phyloP scores from a whole-genome alignment of 2,888 invertebrate species.

The Ichneumon xanthorius region DNA sequence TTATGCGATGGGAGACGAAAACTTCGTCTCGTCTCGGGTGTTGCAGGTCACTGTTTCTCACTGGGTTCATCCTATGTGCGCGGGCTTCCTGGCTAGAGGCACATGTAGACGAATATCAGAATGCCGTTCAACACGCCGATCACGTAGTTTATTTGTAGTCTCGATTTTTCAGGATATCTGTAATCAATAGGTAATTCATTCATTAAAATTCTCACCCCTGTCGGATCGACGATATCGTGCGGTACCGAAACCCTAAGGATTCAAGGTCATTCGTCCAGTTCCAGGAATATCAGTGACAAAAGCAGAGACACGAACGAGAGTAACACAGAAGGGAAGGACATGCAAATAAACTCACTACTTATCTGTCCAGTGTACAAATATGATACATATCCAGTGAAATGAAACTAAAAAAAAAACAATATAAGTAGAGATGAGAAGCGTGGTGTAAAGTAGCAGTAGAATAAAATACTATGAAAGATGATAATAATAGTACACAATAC shows the following conservation, averaged over 20 bases:
- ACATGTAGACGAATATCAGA: constrained; percentile 78
- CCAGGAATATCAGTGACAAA: constrained; percentile 2
- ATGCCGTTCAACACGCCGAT: constrained; percentile 78
- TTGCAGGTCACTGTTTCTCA: constrained; percentile 30
- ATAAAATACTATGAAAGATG: neutral
- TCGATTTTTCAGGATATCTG: constrained; percentile 68
- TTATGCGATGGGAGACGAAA: constrained; percentile 32
- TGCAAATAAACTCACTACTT: neutral
- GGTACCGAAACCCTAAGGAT: neutral
- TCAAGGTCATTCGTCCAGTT: neutral
- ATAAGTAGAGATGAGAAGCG: neutral
- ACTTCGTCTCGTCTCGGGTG: constrained; percentile 22
- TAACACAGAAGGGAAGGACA: constrained; percentile 7
- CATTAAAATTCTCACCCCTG: neutral
- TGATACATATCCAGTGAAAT: neutral
- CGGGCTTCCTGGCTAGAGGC: constrained; percentile 66
- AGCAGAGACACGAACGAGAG: constrained; percentile 1
- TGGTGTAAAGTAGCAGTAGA: neutral
- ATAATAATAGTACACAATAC: neutral
- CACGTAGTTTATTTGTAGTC: constrained; percentile 78
- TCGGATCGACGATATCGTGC: neutral
- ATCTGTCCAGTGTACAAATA: neutral
- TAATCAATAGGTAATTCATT: constrained; percentile 18
- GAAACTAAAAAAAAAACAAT: constrained; percentile 2
- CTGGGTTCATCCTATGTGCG: neutral